Evolutionary conservation across 2,113 vertebrate species (phyloP).

Genomic region (Opisthocomus hoazin): DNA sequence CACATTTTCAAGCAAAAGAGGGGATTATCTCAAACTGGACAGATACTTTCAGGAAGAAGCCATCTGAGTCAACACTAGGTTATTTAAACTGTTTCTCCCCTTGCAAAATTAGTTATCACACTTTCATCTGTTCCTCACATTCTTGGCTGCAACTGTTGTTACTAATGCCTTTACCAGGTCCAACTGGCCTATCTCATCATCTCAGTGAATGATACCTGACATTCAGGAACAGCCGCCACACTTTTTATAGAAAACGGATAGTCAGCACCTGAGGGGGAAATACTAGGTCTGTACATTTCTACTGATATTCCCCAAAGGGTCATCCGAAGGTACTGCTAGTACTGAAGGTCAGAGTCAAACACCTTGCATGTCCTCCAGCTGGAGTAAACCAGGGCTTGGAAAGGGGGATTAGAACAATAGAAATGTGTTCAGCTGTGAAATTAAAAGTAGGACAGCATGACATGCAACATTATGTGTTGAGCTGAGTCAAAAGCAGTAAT

Average conservation of each 20-base stretch:
- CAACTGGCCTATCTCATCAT: neutral
- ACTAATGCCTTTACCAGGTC: neutral
- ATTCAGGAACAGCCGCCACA: neutral
- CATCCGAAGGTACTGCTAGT: neutral
- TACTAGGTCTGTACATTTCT: neutral
- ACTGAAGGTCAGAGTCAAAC: neutral
- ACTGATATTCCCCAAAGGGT: neutral
- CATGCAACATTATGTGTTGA: slow-evolving; percentile 54
- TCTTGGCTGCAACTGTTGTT: neutral
- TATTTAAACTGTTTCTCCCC: neutral
- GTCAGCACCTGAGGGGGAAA: neutral
- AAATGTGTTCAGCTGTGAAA: slow-evolving; percentile 81
- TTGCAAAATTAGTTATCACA: neutral
- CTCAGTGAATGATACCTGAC: neutral
- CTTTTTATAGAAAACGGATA: neutral
- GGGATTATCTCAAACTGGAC: neutral
- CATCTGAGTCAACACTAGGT: neutral
- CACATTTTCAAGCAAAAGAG: neutral
- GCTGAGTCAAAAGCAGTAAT: slow-evolving; percentile 69
- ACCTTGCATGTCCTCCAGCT: slow-evolving; percentile 61
- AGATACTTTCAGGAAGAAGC: neutral
- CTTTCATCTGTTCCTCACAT: neutral
- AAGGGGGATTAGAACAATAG: slow-evolving; percentile 58
- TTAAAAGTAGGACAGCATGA: slow-evolving; percentile 75
- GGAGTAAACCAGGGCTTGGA: slow-evolving; percentile 43